phyloP scores from a whole-genome alignment of 2,888 invertebrate species.

The Drosophila monieri region DNA sequence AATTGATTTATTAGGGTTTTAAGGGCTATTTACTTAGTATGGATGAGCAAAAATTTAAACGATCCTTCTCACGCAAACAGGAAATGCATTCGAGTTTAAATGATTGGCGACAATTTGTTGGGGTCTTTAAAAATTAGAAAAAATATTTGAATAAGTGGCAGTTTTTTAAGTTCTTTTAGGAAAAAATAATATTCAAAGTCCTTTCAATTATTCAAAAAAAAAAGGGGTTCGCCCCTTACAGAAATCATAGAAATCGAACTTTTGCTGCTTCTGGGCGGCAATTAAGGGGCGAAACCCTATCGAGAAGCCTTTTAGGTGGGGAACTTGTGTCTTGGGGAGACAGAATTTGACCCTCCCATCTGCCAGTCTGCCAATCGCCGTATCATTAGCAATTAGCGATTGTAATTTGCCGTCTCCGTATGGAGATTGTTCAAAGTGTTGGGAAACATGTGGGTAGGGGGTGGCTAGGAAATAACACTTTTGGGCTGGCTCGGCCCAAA shows the following conservation, averaged over 20 bases:
- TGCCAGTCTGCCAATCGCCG: not conserved
- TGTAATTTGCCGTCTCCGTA: slow-evolving; percentile 16
- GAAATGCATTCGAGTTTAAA: slow-evolving; percentile 12
- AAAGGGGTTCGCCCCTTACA: too few relatives aligned
- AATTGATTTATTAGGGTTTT: slow-evolving; percentile 17
- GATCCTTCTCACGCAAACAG: slow-evolving; percentile 19
- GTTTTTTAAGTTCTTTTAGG: too few relatives aligned
- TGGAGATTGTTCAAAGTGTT: not conserved
- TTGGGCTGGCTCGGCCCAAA: slow-evolving; percentile 17
- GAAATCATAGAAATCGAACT: slow-evolving; percentile 51
- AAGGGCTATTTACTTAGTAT: slow-evolving; percentile 18
- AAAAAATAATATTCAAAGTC: too few relatives aligned
- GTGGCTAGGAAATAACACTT: slow-evolving; percentile 18
- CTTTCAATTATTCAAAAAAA: too few relatives aligned
- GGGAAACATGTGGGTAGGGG: not conserved
- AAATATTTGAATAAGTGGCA: too few relatives aligned
- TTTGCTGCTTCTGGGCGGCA: slow-evolving; percentile 32
- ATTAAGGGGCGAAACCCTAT: slow-evolving; percentile 66
- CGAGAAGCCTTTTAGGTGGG: slow-evolving; percentile 50
- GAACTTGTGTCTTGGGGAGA: slow-evolving; percentile 11
- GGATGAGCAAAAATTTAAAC: slow-evolving; percentile 19
- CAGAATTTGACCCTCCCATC: slow-evolving; percentile 7
- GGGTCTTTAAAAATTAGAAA: slow-evolving; percentile 4
- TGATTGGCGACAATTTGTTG: slow-evolving; percentile 13
- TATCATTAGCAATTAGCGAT: slow-evolving; percentile 30